Base-by-base conservation (phyloP, 2,113 vertebrate genomes). In the Mixornis gularis region DNA sequence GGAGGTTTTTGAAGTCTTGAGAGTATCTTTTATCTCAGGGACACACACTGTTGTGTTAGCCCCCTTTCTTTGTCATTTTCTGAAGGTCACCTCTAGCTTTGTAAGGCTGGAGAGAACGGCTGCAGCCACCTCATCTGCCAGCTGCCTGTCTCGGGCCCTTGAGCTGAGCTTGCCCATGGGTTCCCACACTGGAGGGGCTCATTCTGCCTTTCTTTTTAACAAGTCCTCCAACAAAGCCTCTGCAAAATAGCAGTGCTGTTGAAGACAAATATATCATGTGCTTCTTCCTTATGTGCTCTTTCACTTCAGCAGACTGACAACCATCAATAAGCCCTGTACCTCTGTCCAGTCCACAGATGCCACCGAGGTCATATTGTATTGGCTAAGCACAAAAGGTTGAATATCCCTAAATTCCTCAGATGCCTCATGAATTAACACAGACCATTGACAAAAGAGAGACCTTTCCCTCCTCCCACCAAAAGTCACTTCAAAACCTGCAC, bases 361-460 rank as follows among this genome's bases (percentile, higher is more conserved):
- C 94, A 73, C 58, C 19, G 76, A 96, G 82, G 80, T 59, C 92
- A 68, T 60, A 56, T 76, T 86, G 92, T 79, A 65, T 76, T 80
- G 90, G 78, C 55, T 88, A 85, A 92, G 94, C 58, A 96, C 94
- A 96, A 96, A 97, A 95, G 91, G 79, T 83, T 91, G 65, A 64
- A 62, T 95, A 96, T 81, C 84, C 79, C 82, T 41, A 79, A 93
- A 97, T 98, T 97, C 96, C 93, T 87, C 58, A 90, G 89, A 97
- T 97, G 91, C 96, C 93, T 96, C 73, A 79, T 95, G 96, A 96
- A 95, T 97, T 94, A 97, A 93, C 76, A 88, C 63, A 88, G 94
- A 89, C 90, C 92, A 83, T 84, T 83, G 89, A 95, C 95, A 95
- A 95, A 96, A 95, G 88, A 91, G 83, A 72, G 63, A 80, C 69